Conservation (phyloP, 2,113 vertebrate genomes). For the Muntiacus muntjak region DNA sequence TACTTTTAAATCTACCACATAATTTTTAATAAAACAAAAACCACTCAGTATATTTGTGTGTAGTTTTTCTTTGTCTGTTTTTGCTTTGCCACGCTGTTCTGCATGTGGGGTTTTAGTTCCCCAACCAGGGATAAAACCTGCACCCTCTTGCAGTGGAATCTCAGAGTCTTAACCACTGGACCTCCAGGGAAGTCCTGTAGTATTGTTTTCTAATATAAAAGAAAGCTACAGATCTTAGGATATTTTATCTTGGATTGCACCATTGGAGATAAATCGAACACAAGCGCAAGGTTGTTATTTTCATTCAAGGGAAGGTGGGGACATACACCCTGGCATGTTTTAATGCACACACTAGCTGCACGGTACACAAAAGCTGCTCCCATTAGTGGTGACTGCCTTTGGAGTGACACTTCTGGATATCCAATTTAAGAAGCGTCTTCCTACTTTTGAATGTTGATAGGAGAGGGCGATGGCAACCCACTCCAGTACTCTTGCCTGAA, state of each 20-base stretch:
- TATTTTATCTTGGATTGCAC: neutral
- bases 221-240: neutral
- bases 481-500: too few relatives aligned
- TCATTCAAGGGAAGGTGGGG: neutral
- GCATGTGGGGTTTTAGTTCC: neutral
- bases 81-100: neutral
- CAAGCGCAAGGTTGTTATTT: neutral
- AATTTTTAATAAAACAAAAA: neutral
- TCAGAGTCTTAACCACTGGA: neutral
- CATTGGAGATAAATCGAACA: neutral
- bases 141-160: neutral
- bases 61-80: neutral
- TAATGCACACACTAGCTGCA: neutral
- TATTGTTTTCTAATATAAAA: neutral
- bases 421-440: neutral
- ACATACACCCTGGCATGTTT: neutral
- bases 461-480: too few relatives aligned
- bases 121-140: neutral
- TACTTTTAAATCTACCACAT: neutral
- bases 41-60: neutral
- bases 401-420: neutral
- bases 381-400: too few relatives aligned
- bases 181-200: neutral
- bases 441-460: neutral
- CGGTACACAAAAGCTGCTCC: accelerated